These are phyloP conservation scores for Chaenocephalus aceratus DNA, from an alignment of 2,113 vertebrate species.

Conservation along the genomic window DNA sequence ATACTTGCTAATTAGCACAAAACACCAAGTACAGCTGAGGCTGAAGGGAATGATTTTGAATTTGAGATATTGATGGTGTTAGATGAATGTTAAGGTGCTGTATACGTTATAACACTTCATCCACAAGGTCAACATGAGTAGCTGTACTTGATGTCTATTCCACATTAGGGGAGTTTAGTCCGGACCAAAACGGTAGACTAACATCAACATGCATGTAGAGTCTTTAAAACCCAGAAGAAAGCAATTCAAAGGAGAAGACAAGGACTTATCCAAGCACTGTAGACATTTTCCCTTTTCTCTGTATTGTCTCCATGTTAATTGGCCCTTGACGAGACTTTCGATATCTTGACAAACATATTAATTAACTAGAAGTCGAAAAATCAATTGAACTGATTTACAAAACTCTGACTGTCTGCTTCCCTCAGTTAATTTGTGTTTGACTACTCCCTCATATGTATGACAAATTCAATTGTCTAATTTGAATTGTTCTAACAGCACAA, in stretches of 20 bases:
- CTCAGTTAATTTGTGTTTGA: slow-evolving; percentile 45
- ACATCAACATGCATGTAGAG: not conserved
- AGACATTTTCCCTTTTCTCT: not conserved
- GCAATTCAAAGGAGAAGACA: slow-evolving; percentile 10
- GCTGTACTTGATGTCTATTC: too few relatives aligned
- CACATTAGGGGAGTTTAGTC: not conserved
- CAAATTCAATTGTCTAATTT: slow-evolving; percentile 76
- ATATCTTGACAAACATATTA: slow-evolving; percentile 28
- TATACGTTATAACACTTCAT: too few relatives aligned
- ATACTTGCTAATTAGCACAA: too few relatives aligned
- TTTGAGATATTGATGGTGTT: too few relatives aligned
- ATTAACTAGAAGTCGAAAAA: slow-evolving; percentile 38
- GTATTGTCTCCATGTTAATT: slow-evolving; percentile 25
- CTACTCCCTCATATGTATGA: slow-evolving; percentile 46
- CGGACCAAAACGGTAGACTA: not conserved
- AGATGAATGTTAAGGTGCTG: too few relatives aligned
- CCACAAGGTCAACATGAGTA: too few relatives aligned
- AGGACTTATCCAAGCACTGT: not conserved
- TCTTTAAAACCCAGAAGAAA: not conserved
- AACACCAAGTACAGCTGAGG: too few relatives aligned
- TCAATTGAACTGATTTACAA: slow-evolving; percentile 57
- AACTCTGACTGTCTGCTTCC: slow-evolving; percentile 35
- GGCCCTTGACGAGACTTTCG: slow-evolving; percentile 36
- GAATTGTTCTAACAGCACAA: slow-evolving; percentile 63
- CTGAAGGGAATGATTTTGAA: too few relatives aligned